Percentiles rank a stretch among this genome's conserved stretches.
These are phyloP conservation scores for Pseudochaenichthys georgianus DNA, from an alignment of 2,797 vertebrate genomes.

Conservation along the genomic window DNA sequence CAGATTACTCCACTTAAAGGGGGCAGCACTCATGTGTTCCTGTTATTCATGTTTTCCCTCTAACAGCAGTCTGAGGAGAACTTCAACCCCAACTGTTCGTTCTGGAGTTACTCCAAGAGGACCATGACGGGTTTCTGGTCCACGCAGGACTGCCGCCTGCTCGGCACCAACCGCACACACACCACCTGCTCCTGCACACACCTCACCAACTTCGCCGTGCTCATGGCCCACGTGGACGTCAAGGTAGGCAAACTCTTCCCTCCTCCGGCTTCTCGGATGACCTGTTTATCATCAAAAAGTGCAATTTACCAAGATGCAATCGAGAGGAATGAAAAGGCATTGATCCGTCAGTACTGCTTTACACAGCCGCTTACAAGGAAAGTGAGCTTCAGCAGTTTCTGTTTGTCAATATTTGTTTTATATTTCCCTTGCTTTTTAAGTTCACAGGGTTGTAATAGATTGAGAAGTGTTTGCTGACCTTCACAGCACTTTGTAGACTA, in stretches of 20 bases:
- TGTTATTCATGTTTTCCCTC: not conserved
- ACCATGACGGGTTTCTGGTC: conserved; percentile 97
- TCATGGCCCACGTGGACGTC: conserved; percentile 98
- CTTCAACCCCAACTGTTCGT: conserved; percentile 99
- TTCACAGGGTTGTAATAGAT: conserved; percentile 11
- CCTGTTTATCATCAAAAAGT: conserved; percentile 8
- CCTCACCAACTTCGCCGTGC: conserved; percentile 96
- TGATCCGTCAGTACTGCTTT: conserved; percentile 5
- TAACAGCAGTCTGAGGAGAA: conserved; percentile 95
- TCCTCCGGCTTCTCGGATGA: not conserved
- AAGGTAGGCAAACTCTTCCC: conserved; percentile 85
- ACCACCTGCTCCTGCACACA: conserved; percentile 98
- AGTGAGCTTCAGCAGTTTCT: not conserved
- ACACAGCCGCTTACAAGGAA: conserved; percentile 22
- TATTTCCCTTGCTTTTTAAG: conserved; percentile 18
- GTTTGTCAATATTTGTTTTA: conserved; percentile 27
- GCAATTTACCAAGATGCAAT: conserved; percentile 7
- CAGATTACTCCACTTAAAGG: too few species aligned
- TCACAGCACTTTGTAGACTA: conserved; percentile 36
- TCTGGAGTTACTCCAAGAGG: conserved; percentile 98
- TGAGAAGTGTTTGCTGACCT: conserved; percentile 46
- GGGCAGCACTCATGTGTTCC: not conserved
- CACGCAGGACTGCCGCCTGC: conserved; percentile 95
- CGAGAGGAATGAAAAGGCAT: conserved; percentile 12
- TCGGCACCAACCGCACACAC: conserved; percentile 94